Base-by-base conservation (phyloP, 2,888 invertebrate genomes). In the Stenodera caucasica region DNA sequence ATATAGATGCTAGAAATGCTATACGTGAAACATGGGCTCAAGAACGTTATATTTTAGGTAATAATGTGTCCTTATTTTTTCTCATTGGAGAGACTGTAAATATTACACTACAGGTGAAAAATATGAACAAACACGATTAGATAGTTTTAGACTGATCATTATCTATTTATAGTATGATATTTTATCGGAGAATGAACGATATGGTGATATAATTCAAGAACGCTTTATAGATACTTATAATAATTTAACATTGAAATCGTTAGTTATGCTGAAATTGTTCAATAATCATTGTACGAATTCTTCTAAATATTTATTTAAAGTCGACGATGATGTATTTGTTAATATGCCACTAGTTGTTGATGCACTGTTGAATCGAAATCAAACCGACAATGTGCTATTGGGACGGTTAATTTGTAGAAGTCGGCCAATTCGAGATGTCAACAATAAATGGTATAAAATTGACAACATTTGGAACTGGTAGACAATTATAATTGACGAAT, bases 281-380 rank as follows among this genome's bases (percentile, higher is more conserved):
- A 87, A 84, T 6, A 84, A 83, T 37, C 86, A 88, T 70, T 94
- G 94, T 72, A 67, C 65, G 53, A 81, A 82, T 54, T 82, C 82
- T 35, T 67, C 76, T 14, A 75, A 70, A 52, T 94, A 88, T 81
- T 83, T 94, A 21, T 84, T 94, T 78, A 94, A 94, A 82, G 90
- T 91, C 4, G 94, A 94, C 68, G 94, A 94, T 69, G 94, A 94
- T 71, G 91, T 92, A 82, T 94, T 90, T 75, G 86, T 94, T 1
- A 92, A 93, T 78, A 82, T 93, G 55, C 50, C 70, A 11, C 62
- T 56, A 21, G 55, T 63, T 49, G 52, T 63, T 8, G 45, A 56
- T 18, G 40, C 53, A 14, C 40, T 60, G 18, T 14, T 5, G 15
- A 45, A 33, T 3, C 30, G 55, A 7, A 32, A 37, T 4, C 21